Evolutionary conservation across 2,888 invertebrate species (phyloP).

Genomic region (Clanis bilineata): DNA sequence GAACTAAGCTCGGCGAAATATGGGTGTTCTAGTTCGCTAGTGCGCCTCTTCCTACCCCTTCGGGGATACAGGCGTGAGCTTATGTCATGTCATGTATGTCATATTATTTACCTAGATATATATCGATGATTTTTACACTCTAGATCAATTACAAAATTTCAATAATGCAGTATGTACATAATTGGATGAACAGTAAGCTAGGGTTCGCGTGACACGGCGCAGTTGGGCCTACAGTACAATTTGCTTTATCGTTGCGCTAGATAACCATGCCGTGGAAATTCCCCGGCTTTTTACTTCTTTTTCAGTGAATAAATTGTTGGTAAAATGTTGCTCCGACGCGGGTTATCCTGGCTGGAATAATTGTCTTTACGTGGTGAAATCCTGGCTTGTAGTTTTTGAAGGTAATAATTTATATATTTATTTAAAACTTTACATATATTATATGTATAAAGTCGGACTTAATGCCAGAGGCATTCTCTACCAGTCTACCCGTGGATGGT

Average conservation of each 20-base stretch:
- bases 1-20: no score
- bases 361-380: neutral
- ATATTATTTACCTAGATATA: no score
- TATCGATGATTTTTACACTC: neutral
- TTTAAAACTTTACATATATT: no score
- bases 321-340: neutral
- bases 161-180: constrained; percentile 20
- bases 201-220: constrained; percentile 50
- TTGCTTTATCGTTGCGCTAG: constrained; percentile 66
- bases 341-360: neutral
- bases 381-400: no score
- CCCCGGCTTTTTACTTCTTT: constrained; percentile 37
- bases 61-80: no score
- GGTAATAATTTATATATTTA: no score
- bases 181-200: constrained; percentile 41
- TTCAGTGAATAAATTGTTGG: constrained; percentile 20
- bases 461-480: no score
- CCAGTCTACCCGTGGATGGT: no score
- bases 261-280: constrained; percentile 53
- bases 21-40: no score
- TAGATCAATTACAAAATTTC: neutral
- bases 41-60: no score
- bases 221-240: constrained; percentile 52
- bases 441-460: no score
- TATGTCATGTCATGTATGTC: no score